Evolutionary conservation across 2,113 vertebrate genomes (phyloP).

Genomic region (Scartelaos histophorus): DNA sequence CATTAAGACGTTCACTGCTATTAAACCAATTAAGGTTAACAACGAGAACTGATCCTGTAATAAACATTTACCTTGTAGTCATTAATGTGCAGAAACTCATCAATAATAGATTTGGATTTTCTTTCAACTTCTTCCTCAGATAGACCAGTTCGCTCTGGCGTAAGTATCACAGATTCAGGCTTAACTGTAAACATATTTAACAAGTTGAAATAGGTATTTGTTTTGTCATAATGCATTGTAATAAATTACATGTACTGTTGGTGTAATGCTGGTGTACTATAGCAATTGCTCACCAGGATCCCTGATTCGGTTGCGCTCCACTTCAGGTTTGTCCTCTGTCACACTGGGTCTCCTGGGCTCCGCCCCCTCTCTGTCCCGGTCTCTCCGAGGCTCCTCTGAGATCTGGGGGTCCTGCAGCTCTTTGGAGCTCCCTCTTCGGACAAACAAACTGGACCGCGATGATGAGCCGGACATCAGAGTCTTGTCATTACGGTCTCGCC

Average conservation of each 20-base stretch:
- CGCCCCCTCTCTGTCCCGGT: slow-evolving; percentile 78
- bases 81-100: slow-evolving; percentile 97
- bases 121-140: slow-evolving; percentile 91
- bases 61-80: slow-evolving; percentile 87
- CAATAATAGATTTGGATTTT: slow-evolving; percentile 93
- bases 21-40: not conserved
- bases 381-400: slow-evolving; percentile 80
- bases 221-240: not conserved
- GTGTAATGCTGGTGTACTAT: not conserved
- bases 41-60: too few relatives aligned
- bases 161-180: slow-evolving; percentile 75
- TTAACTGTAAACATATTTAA: slow-evolving; percentile 73
- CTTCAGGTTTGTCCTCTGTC: slow-evolving; percentile 80
- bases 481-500: slow-evolving; percentile 91
- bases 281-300: slow-evolving; percentile 77
- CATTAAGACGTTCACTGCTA: not conserved
- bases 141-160: slow-evolving; percentile 74
- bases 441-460: slow-evolving; percentile 76
- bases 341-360: slow-evolving; percentile 83
- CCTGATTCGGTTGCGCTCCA: slow-evolving; percentile 74
- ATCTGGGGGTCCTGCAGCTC: slow-evolving; percentile 83
- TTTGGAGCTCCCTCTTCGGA: slow-evolving; percentile 83
- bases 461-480: slow-evolving; percentile 69
- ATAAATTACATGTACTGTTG: slow-evolving; percentile 6
- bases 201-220: not conserved